Evolutionary conservation across 2,888 invertebrate genomes (phyloP).

Genomic region (Lithophane semibrunnea): DNA sequence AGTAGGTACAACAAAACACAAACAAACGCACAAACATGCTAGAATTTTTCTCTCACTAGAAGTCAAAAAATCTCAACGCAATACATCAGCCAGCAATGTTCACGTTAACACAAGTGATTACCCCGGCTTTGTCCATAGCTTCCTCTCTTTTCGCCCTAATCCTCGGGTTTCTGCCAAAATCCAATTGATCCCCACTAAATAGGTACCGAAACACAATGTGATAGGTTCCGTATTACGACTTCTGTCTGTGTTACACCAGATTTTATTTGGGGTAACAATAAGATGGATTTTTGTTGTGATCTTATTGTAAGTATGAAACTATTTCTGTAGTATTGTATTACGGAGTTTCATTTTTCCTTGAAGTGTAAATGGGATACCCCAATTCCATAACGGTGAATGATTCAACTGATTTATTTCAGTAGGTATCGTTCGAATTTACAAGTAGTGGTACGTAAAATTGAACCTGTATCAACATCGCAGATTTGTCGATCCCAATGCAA

Average conservation of each 20-base stretch:
- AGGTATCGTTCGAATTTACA: background rate
- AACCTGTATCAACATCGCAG: background rate
- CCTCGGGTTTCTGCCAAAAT: constrained; percentile 66
- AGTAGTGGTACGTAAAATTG: background rate
- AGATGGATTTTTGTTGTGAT: constrained; percentile 25
- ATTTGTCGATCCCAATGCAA: background rate
- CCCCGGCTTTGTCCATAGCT: constrained; percentile 61
- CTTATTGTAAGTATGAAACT: background rate
- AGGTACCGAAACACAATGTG: constrained; percentile 61
- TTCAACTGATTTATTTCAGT: background rate
- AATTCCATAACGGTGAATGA: background rate
- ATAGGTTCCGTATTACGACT: constrained; percentile 43
- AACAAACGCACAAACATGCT: background rate
- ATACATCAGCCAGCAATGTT: constrained; percentile 29
- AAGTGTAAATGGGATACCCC: constrained; percentile 4
- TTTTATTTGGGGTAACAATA: constrained; percentile 35
- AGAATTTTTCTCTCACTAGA: background rate
- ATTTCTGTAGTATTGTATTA: constrained; percentile 16
- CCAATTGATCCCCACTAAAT: constrained; percentile 73
- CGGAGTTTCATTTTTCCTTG: constrained; percentile 1
- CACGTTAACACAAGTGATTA: constrained; percentile 63
- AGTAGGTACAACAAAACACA: background rate
- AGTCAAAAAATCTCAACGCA: background rate
- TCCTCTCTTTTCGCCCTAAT: constrained; percentile 57
- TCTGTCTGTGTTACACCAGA: constrained; percentile 23